These are phyloP conservation scores for Spatulosminthurus flaviceps DNA, from an alignment of 2,888 invertebrate genomes.

Conservation along the genomic window DNA sequence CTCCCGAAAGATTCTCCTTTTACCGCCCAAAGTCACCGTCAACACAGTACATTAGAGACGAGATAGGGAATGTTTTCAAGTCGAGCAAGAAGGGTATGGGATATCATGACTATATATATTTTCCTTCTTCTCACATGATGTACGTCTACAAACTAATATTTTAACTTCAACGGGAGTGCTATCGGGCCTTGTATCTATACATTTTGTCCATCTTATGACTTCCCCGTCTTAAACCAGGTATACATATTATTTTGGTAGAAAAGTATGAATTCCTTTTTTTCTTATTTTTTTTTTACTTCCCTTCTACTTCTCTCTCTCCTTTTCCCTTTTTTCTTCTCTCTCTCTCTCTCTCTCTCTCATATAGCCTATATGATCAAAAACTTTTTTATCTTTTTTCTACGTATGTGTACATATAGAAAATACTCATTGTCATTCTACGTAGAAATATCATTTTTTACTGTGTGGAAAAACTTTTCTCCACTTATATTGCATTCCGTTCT, in stretches of 20 bases:
- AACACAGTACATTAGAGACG: slow-evolving; percentile 25
- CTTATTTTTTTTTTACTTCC: too few species aligned
- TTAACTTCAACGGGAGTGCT: slow-evolving; percentile 3
- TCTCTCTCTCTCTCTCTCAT: not conserved
- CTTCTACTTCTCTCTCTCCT: not conserved
- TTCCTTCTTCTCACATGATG: not conserved
- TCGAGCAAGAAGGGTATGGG: not conserved
- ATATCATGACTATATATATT: slow-evolving; percentile 20
- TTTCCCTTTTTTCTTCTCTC: not conserved
- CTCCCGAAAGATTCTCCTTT: slow-evolving; percentile 1
- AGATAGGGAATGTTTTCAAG: slow-evolving; percentile 18
- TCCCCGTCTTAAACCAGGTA: not conserved
- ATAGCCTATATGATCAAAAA: slow-evolving; percentile 15
- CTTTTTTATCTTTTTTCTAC: slow-evolving; percentile 7
- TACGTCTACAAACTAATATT: slow-evolving; percentile 19
- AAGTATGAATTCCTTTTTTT: too few species aligned
- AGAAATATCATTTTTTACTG: slow-evolving; percentile 20
- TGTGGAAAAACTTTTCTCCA: slow-evolving; percentile 1
- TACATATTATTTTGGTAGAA: too few species aligned
- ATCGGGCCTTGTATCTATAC: not conserved
- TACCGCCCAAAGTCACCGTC: slow-evolving; percentile 28
- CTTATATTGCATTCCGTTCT: not conserved
- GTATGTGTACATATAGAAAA: too few species aligned
- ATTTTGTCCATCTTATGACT: not conserved
- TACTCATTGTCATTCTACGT: slow-evolving; percentile 24